These are phyloP conservation scores for Palythoa grandiflora DNA, from an alignment of 92 coral and sea anemone genomes.

Conservation along the genomic window DNA sequence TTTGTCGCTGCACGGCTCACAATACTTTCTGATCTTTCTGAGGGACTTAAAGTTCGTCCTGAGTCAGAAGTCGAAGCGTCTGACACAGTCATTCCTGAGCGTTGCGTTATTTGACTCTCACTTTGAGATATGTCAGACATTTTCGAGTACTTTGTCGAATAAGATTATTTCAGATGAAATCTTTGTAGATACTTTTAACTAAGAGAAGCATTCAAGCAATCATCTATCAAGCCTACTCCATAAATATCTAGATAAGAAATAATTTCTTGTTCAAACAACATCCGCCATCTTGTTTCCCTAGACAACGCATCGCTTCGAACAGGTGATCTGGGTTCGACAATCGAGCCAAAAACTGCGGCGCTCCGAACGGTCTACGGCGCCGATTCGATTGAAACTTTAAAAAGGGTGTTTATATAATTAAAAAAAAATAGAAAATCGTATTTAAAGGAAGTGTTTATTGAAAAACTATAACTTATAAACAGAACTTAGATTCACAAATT, in stretches of 20 bases:
- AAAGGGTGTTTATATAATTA: neutral
- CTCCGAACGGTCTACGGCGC: neutral
- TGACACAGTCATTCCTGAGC: conserved; percentile 19
- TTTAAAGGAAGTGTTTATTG: neutral
- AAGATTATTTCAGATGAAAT: neutral
- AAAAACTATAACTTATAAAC: too few relatives aligned
- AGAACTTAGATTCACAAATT: neutral
- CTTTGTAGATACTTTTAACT: neutral
- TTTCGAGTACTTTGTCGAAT: neutral
- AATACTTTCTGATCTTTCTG: conserved; percentile 69
- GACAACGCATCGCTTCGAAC: conserved; percentile 52
- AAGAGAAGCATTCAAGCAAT: neutral
- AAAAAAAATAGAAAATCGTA: neutral
- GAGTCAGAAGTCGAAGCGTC: conserved; percentile 33
- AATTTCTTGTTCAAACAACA: neutral
- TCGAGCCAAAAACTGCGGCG: too few relatives aligned
- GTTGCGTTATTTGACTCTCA: conserved; percentile 37
- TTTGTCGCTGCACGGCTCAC: conserved; percentile 53
- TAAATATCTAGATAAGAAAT: neutral
- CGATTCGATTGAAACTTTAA: neutral
- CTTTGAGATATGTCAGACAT: conserved; percentile 45
- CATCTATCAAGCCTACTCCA: neutral
- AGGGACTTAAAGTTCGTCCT: conserved; percentile 34
- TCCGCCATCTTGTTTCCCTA: conserved; percentile 82
- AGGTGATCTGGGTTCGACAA: conserved; percentile 42